These are phyloP conservation scores for Zosterops borbonicus DNA, from an alignment of 2,113 vertebrate species.

Conservation along the genomic window DNA sequence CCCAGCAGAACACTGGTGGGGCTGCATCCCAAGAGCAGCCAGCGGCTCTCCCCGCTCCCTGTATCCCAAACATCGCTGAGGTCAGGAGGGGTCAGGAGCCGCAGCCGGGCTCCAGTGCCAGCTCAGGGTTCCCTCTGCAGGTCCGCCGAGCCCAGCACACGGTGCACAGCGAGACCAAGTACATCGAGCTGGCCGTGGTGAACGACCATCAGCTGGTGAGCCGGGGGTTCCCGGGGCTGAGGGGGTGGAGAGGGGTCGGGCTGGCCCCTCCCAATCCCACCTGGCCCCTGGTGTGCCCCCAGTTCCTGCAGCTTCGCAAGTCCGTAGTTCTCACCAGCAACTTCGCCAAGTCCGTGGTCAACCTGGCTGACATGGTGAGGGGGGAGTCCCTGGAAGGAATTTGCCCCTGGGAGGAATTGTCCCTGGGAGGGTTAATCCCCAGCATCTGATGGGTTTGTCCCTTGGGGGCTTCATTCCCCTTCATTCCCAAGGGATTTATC, in stretches of 20 bases:
- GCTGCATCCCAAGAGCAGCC: background rate
- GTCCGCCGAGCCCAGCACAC: slow-evolving; percentile 85
- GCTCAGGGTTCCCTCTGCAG: slow-evolving; percentile 27
- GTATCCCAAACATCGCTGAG: background rate
- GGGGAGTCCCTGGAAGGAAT: background rate
- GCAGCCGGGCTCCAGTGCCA: background rate
- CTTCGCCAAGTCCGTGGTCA: slow-evolving; percentile 95
- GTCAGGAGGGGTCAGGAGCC: background rate
- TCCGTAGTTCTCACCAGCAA: slow-evolving; percentile 90
- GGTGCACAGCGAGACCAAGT: slow-evolving; percentile 94
- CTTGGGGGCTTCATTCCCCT: background rate
- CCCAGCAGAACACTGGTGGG: accelerated
- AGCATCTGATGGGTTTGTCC: background rate
- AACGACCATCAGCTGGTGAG: slow-evolving; percentile 91
- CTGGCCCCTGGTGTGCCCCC: background rate
- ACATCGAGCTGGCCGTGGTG: slow-evolving; percentile 92
- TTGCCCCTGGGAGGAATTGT: background rate
- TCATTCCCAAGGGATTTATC: background rate
- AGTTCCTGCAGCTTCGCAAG: slow-evolving; percentile 88
- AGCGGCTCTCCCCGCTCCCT: accelerated
- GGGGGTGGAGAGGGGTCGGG: accelerated
- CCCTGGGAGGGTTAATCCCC: background rate
- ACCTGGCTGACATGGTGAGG: slow-evolving; percentile 90
- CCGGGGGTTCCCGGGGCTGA: accelerated
- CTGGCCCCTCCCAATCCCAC: background rate